Conservation (phyloP, 2,113 vertebrate species). For the Meriones unguiculatus region DNA sequence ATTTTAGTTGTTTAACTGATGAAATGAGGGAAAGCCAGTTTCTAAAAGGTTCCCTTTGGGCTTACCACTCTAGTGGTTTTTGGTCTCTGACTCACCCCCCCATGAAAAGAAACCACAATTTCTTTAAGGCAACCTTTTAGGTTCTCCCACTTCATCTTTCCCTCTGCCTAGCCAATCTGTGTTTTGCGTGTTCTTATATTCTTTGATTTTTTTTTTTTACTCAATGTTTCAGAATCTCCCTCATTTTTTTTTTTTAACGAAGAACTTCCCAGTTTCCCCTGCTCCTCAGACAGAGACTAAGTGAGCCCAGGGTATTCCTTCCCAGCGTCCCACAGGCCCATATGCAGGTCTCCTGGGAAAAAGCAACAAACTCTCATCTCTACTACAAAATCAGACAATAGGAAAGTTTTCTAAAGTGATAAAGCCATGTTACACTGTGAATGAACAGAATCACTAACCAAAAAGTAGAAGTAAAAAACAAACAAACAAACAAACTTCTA, state of each 20-base stretch:
- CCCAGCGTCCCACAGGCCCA: not conserved
- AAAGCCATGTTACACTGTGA: not conserved
- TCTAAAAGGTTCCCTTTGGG: not conserved
- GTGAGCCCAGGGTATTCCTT: rapidly evolving
- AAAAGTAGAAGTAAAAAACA: not conserved
- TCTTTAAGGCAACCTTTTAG: not conserved
- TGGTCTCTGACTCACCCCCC: not conserved
- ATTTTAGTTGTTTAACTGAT: conserved; percentile 43
- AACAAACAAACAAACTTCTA: not conserved
- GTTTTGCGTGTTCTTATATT: not conserved
- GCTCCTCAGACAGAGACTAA: not conserved
- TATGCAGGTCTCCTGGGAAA: not conserved
- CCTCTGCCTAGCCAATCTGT: not conserved
- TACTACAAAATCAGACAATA: not conserved
- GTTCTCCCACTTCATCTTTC: not conserved
- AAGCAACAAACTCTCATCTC: not conserved
- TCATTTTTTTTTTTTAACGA: not conserved
- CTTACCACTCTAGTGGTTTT: not conserved
- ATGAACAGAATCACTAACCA: not conserved
- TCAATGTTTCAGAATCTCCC: not conserved
- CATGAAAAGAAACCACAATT: conserved; percentile 19
- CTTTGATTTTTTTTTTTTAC: not conserved
- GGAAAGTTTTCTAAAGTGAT: not conserved
- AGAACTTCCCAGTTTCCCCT: not conserved
- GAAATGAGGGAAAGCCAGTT: not conserved